These are phyloP conservation scores for Pipistrellus kuhlii DNA, from an alignment of 2,797 vertebrate species.

Conservation along the genomic window DNA sequence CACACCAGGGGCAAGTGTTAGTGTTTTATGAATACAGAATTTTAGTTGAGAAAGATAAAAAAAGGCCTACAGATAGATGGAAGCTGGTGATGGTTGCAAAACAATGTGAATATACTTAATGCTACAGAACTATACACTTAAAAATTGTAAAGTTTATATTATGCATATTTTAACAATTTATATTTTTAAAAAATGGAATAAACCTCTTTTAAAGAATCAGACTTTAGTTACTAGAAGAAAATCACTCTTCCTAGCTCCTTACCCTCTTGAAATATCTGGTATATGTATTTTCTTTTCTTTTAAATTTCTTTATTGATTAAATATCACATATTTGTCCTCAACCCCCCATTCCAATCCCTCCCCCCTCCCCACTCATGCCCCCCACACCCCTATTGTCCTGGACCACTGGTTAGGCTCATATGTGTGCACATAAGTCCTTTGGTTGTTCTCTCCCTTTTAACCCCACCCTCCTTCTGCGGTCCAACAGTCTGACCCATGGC, in stretches of 20 bases:
- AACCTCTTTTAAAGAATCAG: constrained; percentile 65
- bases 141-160: background rate
- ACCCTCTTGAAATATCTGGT: constrained; percentile 13
- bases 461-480: too few relatives aligned
- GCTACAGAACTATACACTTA: background rate
- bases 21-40: background rate
- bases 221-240: constrained; percentile 60
- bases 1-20: background rate
- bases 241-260: background rate
- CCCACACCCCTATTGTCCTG: too few relatives aligned
- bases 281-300: background rate
- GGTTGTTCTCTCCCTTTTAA: too few relatives aligned
- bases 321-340: too few relatives aligned
- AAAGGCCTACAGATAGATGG: background rate
- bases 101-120: background rate
- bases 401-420: too few relatives aligned
- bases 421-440: too few relatives aligned
- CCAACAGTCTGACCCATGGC: too few relatives aligned
- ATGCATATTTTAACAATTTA: background rate
- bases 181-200: background rate
- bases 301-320: too few relatives aligned
- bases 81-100: background rate
- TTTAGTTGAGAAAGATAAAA: constrained; percentile 37
- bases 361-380: too few relatives aligned
- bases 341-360: too few relatives aligned